Conservation (phyloP, 37 sponge, comb jelly and placozoan species). For the Haliclona indistincta region DNA sequence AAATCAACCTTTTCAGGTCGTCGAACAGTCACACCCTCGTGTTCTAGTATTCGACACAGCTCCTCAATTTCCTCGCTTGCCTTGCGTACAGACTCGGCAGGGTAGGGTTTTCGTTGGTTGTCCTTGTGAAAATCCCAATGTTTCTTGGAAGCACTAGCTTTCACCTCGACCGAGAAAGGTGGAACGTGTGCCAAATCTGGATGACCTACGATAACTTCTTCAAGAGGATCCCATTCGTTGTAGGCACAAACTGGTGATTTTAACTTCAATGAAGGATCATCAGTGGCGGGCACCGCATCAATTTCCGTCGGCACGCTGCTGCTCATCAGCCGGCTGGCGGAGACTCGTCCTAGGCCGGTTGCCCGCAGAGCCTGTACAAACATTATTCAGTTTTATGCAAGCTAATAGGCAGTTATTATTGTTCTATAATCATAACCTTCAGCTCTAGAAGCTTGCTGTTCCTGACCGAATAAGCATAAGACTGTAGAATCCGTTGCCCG, state of each 20-base stretch:
- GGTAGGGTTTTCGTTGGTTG: neutral
- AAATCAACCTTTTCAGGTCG: neutral
- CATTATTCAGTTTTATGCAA: too few species aligned
- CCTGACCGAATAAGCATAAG: too few species aligned
- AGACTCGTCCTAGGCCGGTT: too few species aligned
- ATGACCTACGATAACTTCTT: constrained; percentile 8
- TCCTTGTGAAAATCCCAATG: neutral
- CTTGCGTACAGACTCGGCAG: neutral
- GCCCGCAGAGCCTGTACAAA: too few species aligned
- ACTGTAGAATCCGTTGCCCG: too few species aligned
- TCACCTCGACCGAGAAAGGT: neutral
- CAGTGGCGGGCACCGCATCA: too few species aligned
- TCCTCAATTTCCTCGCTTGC: neutral
- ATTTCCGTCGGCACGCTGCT: too few species aligned
- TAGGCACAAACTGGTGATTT: constrained; percentile 11
- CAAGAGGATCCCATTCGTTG: constrained; percentile 16
- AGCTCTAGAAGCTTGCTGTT: too few species aligned
- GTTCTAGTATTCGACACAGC: neutral
- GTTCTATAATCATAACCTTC: too few species aligned
- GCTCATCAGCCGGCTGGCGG: too few species aligned
- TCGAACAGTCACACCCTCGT: constrained; percentile 13
- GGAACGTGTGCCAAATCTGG: neutral
- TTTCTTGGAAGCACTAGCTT: neutral
- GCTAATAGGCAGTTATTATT: too few species aligned
- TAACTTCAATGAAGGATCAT: too few species aligned